Conservation (phyloP, 1,140 invertebrate species). For the Rhyacophila brunnea region DNA sequence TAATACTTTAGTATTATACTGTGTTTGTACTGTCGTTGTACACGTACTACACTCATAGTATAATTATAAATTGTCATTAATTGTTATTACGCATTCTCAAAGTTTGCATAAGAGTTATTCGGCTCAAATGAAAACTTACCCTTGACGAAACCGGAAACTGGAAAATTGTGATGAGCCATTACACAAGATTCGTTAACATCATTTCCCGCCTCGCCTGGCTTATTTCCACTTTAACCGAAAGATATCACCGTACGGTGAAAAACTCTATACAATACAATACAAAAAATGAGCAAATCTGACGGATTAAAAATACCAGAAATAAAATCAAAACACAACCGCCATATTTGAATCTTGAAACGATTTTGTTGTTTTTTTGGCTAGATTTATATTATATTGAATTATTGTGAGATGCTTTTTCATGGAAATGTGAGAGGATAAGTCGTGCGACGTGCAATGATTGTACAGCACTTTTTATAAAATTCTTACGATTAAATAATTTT, state of each 20-base stretch:
- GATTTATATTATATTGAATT: too few species aligned
- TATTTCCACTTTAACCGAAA: too few species aligned
- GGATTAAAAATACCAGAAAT: too few species aligned
- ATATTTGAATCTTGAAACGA: too few species aligned
- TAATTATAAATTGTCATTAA: slow-evolving; percentile 24
- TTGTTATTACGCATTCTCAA: not conserved
- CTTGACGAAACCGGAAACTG: slow-evolving; percentile 12
- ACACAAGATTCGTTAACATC: slow-evolving; percentile 18
- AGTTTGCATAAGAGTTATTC: too few species aligned
- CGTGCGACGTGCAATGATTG: slow-evolving; percentile 29
- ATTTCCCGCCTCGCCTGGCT: too few species aligned
- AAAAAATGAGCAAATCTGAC: too few species aligned
- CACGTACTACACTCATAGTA: slow-evolving; percentile 26
- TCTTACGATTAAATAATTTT: slow-evolving; percentile 11
- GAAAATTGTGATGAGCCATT: slow-evolving; percentile 32
- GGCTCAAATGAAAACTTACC: not conserved
- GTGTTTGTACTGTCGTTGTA: slow-evolving; percentile 32
- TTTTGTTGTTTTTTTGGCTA: too few species aligned
- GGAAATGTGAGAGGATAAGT: slow-evolving; percentile 12
- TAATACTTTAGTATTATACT: slow-evolving; percentile 27
- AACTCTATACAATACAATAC: too few species aligned
- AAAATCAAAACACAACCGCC: too few species aligned
- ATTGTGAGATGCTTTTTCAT: too few species aligned
- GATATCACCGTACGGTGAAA: too few species aligned
- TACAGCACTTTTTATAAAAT: slow-evolving; percentile 27